Evolutionary conservation across 2,113 vertebrate genomes (phyloP).

Genomic region (Cyanoliseus patagonus): DNA sequence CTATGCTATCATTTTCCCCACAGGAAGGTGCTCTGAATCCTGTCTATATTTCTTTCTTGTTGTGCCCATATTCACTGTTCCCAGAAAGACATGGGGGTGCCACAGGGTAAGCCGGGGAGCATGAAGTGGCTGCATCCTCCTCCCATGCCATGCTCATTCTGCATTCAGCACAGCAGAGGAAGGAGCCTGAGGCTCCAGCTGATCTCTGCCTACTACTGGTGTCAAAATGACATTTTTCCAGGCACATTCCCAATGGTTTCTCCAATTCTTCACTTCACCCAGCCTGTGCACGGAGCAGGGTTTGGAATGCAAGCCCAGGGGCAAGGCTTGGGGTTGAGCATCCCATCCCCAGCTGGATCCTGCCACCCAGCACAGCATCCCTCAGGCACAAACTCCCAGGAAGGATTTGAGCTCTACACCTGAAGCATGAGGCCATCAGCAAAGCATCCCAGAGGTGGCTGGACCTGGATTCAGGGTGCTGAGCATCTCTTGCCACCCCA

Average conservation of each 20-base stretch:
- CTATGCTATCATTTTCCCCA: neutral
- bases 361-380: neutral
- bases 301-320: neutral
- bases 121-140: neutral
- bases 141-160: neutral
- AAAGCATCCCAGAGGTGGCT: neutral
- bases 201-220: neutral
- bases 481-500: neutral
- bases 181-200: neutral
- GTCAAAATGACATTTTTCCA: constrained; percentile 39
- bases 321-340: neutral
- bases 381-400: neutral
- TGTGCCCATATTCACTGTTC: neutral
- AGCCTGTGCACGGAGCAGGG: fast-evolving
- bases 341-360: neutral
- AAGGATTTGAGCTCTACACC: neutral
- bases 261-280: neutral
- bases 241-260: neutral
- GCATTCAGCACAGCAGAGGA: neutral
- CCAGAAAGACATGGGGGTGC: neutral
- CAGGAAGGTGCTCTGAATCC: neutral
- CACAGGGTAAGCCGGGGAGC: neutral
- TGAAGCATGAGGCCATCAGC: neutral
- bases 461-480: neutral
- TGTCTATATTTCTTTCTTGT: neutral